These are phyloP conservation scores for Hypotaenidia okinawae DNA, from an alignment of 2,797 vertebrate species.

Conservation along the genomic window DNA sequence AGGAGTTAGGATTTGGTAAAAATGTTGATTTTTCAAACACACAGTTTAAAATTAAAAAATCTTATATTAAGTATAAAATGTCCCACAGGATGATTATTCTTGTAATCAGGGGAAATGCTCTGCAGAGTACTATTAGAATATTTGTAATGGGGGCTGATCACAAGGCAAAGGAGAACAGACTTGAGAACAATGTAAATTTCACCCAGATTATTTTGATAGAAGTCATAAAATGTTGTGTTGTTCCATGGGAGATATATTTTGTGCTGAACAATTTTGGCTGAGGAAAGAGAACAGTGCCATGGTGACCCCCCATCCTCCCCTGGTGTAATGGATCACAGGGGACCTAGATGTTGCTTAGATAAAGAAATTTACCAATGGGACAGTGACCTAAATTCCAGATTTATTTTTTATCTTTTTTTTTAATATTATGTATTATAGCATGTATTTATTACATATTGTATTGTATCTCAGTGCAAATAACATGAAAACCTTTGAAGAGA, in stretches of 20 bases:
- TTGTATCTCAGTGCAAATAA: constrained; percentile 9
- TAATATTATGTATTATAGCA: too few relatives aligned
- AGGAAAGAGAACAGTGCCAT: neutral
- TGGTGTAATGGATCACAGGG: neutral
- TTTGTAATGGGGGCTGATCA: neutral
- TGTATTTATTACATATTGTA: neutral
- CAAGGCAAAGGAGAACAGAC: neutral
- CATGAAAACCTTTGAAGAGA: constrained; percentile 30
- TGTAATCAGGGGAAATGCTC: neutral
- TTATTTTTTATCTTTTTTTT: neutral
- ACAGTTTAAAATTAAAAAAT: neutral
- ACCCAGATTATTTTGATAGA: neutral
- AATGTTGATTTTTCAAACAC: neutral
- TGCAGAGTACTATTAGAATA: neutral
- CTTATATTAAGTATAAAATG: neutral
- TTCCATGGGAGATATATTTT: neutral
- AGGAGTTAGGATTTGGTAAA: neutral
- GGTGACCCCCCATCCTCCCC: neutral
- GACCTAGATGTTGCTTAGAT: neutral
- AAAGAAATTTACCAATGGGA: neutral
- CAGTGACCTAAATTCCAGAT: neutral
- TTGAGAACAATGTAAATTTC: neutral
- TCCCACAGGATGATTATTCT: neutral
- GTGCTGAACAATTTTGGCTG: neutral
- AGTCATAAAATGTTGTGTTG: neutral